Conservation (phyloP, 1,140 invertebrate genomes). For the Bombyx mori region ASM3026992v2 NC_085124.1:5023501-5024000, state of each 20-base stretch:
- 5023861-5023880: constrained; percentile 64
- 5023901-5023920: constrained; percentile 67
- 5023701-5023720: too few relatives aligned
- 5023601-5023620: not conserved
- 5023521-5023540: too few relatives aligned
- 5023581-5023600: too few relatives aligned
- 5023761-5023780: constrained; percentile 59
- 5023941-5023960: constrained; percentile 34
- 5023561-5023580: too few relatives aligned
- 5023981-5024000: too few relatives aligned
- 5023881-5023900: constrained; percentile 60
- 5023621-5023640: constrained; percentile 1
- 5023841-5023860: constrained; percentile 64
- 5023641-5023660: too few relatives aligned
- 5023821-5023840: constrained; percentile 67
- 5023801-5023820: constrained; percentile 47
- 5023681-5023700: too few relatives aligned
- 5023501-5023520: too few relatives aligned
- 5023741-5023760: constrained; percentile 30
- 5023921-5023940: constrained; percentile 47
- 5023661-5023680: too few relatives aligned
- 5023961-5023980: too few relatives aligned
- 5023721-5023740: constrained; percentile 21
- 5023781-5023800: constrained; percentile 38
- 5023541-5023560: too few relatives aligned